A percentile compares a stretch with the other conserved stretches of the same genome.
Conservation (phyloP, 2,888 invertebrate species). For the Synergus laeviventris region DNA sequence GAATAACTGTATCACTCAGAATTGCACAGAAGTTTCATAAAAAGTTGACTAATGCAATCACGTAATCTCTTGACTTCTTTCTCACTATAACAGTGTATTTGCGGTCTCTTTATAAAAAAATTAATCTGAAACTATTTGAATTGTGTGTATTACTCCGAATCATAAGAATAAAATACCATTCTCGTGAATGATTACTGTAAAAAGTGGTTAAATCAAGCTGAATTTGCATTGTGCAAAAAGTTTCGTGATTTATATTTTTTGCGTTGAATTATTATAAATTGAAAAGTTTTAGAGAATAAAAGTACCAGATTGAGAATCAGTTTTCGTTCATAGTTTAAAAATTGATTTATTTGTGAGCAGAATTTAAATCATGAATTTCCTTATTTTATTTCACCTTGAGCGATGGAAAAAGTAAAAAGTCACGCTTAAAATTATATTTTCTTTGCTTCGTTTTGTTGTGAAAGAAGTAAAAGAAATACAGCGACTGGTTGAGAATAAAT, state of each 20-base stretch:
- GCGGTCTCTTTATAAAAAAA: not conserved
- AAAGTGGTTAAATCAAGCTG: not conserved
- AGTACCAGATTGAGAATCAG: not conserved
- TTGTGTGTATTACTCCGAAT: not conserved
- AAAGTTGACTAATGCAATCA: not conserved
- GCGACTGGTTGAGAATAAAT: not conserved
- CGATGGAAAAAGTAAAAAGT: not conserved
- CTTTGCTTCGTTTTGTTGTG: not conserved
- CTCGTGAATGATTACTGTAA: not conserved
- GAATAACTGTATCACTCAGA: not conserved
- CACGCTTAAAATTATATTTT: slow-evolving; percentile 1
- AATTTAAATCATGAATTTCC: not conserved
- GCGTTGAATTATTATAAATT: too few relatives aligned
- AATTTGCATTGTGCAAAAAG: not conserved
- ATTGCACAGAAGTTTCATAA: not conserved
- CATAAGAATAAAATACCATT: not conserved
- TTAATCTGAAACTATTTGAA: not conserved
- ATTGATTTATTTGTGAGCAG: not conserved
- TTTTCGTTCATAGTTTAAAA: not conserved
- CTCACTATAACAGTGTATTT: not conserved
- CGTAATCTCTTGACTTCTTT: not conserved
- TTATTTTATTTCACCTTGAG: not conserved
- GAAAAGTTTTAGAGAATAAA: too few relatives aligned
- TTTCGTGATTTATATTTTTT: not conserved
- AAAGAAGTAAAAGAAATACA: not conserved